Evolutionary conservation across 2,888 invertebrate species (phyloP).

Genomic region (Sinohyriopsis cumingii): DNA sequence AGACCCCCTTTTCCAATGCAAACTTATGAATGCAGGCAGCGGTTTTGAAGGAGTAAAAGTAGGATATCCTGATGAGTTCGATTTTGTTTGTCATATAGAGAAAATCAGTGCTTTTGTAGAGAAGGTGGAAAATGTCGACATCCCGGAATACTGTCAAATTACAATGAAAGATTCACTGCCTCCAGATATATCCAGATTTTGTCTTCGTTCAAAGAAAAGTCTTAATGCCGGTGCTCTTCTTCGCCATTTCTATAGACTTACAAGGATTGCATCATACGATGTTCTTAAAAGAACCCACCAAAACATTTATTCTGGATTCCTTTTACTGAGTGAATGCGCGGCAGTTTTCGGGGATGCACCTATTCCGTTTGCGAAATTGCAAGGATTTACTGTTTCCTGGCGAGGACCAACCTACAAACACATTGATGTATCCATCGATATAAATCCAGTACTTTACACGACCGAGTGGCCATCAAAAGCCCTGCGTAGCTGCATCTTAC

Average conservation of each 20-base stretch:
- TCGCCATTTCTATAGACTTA: constrained; percentile 9
- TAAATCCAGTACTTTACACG: constrained; percentile 21
- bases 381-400: constrained; percentile 12
- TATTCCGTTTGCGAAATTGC: constrained; percentile 8
- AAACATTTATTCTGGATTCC: constrained; percentile 8
- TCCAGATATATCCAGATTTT: constrained; percentile 6
- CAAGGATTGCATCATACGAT: constrained; percentile 11
- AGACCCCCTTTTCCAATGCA: constrained; percentile 13
- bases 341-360: constrained; percentile 4
- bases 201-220: constrained; percentile 4
- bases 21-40: constrained; percentile 20
- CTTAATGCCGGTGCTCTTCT: constrained; percentile 7
- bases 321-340: constrained; percentile 5
- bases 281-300: constrained; percentile 2
- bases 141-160: not conserved
- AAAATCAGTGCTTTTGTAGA: not conserved
- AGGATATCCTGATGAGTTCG: constrained; percentile 26
- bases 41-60: constrained; percentile 19
- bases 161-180: constrained; percentile 8
- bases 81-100: constrained; percentile 19
- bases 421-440: constrained; percentile 19
- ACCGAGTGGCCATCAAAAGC: constrained; percentile 6
- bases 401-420: constrained; percentile 19
- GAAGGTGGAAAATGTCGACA: not conserved
- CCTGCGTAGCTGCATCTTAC: not conserved